Base-by-base conservation (phyloP, 1,140 invertebrate species). In the Plutomurus gul region DNA sequence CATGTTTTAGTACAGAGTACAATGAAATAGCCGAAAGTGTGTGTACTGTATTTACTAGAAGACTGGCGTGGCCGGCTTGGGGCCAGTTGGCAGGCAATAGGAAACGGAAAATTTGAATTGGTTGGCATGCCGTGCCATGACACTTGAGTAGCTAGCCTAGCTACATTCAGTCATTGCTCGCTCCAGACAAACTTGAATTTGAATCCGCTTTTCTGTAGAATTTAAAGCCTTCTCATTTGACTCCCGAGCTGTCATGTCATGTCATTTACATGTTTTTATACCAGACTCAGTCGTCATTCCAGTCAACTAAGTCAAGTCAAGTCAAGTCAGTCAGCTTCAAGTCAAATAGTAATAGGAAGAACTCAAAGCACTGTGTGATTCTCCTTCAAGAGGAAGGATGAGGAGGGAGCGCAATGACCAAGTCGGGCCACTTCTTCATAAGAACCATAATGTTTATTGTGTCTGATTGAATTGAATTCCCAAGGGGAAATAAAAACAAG, bases 141-240 rank as follows among this genome's bases (percentile, higher is more conserved):
- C 56, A 65, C 27, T 65, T 65, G 56, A 65, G 25, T 60, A 60
- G 27, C n/a, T n/a, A n/a, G 43, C n/a, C 16, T 5, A 8, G 27
- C 20, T 51, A 3, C n/a, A 18, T 22, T 13, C 7, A 51, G 18
- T 18, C 13, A 25, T 43, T 13, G 4, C 8, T 36, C 25, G 1
- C 25, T 65, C 18, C 4, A 65, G 27, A 13, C 25, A 11, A 27
- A 65, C 30, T 65, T 36, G 56, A 65, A 65, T 65, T 60, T 33
- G 51, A 60, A 60, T 60, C 51, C 51, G 51, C 51, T 60, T 65
- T 65, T 65, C 56, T 65, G 56, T 13, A 65, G 30, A 65, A 36
- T 65, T 33, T 65, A 36, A n/a, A 65, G 56, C 56, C 36, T 65
- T 65, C 56, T 65, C 56, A 65, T 65, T 65, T 65, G 30, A 65